A percentile compares a stretch with the other conserved stretches of the same genome.
Conservation (phyloP, 1,140 invertebrate genomes). For the Drosophila aff. region DNA sequence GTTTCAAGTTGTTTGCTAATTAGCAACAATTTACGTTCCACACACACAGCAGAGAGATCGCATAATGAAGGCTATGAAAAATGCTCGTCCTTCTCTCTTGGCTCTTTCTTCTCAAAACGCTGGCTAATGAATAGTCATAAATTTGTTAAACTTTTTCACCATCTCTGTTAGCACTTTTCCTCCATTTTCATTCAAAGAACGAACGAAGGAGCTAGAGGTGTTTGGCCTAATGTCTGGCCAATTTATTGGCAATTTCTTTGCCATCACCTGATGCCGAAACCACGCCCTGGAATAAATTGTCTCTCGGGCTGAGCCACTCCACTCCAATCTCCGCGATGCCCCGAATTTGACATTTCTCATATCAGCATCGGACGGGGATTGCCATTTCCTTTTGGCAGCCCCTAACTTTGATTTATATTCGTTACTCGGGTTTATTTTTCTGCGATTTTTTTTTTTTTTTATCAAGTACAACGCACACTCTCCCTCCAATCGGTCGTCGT, state of each 20-base stretch:
- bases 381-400: constrained; percentile 22
- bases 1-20: constrained; percentile 65
- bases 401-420: constrained; percentile 55
- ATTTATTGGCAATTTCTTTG: constrained; percentile 77
- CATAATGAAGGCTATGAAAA: constrained; percentile 52
- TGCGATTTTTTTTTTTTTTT: constrained; percentile 19
- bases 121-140: constrained; percentile 75
- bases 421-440: constrained; percentile 22
- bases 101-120: constrained; percentile 14
- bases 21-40: constrained; percentile 53
- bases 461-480: constrained; percentile 31
- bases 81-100: constrained; percentile 17
- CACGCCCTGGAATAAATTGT: constrained; percentile 49
- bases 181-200: constrained; percentile 1
- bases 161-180: constrained; percentile 25
- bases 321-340: background rate
- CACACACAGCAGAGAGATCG: constrained; percentile 2
- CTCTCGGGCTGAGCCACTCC: constrained; percentile 10
- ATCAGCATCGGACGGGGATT: constrained; percentile 43
- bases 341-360: constrained; percentile 67
- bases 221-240: constrained; percentile 54
- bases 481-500: background rate
- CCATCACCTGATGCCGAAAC: constrained; percentile 46
- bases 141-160: constrained; percentile 56
- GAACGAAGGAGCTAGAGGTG: constrained; percentile 6